Percentiles rank a stretch among this genome's conserved stretches.
phyloP scores from a whole-genome alignment of 2,888 invertebrate species.

The Pristionchus japonicus region DNA sequence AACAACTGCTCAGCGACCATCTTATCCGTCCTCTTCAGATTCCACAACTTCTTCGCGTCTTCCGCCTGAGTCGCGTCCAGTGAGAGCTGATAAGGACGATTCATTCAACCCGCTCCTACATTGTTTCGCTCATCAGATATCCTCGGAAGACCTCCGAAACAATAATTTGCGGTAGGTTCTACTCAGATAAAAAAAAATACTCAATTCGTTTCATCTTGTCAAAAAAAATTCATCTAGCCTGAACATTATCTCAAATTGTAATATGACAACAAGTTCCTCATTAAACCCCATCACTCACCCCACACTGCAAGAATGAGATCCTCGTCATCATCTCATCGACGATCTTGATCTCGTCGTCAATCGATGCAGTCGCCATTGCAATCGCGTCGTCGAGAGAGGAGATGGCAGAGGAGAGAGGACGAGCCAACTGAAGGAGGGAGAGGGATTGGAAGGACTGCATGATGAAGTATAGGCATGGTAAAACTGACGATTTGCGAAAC shows the following conservation, averaged over 20 bases:
- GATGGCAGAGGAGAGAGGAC: constrained; percentile 34
- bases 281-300: constrained; percentile 12
- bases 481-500: too few relatives aligned
- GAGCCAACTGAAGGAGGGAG: not conserved
- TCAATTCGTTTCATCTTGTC: too few relatives aligned
- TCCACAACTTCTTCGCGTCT: constrained; percentile 13
- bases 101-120: too few relatives aligned
- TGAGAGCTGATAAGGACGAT: too few relatives aligned
- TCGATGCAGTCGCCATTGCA: not conserved
- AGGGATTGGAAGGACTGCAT: not conserved
- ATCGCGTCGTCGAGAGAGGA: constrained; percentile 4
- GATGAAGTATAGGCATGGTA: too few relatives aligned
- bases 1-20: constrained; percentile 41
- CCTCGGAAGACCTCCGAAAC: too few relatives aligned
- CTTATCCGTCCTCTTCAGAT: not conserved
- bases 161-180: too few relatives aligned
- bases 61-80: constrained; percentile 74
- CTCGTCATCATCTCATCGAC: constrained; percentile 44
- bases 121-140: too few relatives aligned
- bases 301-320: constrained; percentile 42
- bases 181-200: too few relatives aligned
- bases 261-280: too few relatives aligned
- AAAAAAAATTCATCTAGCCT: too few relatives aligned
- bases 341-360: constrained; percentile 39
- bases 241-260: too few relatives aligned